Percentiles rank a stretch among this genome's conserved stretches.
Evolutionary conservation across 2,888 invertebrate genomes (phyloP).

Genomic region (Leptarthrus brevirostris): DNA sequence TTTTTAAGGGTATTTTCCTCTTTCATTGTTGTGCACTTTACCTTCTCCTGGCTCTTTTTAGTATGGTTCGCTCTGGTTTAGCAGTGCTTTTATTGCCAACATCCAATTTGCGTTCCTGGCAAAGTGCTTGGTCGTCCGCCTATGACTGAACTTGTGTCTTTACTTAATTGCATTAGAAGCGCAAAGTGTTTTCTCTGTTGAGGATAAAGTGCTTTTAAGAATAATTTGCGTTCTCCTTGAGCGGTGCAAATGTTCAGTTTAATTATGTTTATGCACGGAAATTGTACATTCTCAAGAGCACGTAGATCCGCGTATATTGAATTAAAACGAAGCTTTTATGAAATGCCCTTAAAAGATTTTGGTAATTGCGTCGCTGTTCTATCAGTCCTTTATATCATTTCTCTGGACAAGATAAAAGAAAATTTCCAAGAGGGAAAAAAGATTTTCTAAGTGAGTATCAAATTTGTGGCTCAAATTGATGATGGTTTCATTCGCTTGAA

Average conservation of each 20-base stretch:
- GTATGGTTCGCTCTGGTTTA: constrained; percentile 34
- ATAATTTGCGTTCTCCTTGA: constrained; percentile 44
- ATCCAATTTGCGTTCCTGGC: constrained; percentile 24
- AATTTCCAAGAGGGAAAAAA: no score
- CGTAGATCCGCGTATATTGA: constrained; percentile 32
- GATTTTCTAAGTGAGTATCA: no score
- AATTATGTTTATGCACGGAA: constrained; percentile 42
- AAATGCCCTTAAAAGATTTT: not conserved
- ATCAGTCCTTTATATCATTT: not conserved
- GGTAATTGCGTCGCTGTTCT: not conserved
- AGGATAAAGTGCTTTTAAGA: constrained; percentile 48
- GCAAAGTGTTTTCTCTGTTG: constrained; percentile 44
- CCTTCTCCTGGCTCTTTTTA: constrained; percentile 34
- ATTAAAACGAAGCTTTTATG: constrained; percentile 29
- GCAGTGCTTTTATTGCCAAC: constrained; percentile 44
- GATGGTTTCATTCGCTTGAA: no score
- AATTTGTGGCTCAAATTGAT: no score
- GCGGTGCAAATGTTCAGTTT: constrained; percentile 29
- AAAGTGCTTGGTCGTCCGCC: constrained; percentile 36
- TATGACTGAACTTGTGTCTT: constrained; percentile 45
- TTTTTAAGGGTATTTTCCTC: constrained; percentile 43
- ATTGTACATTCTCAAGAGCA: constrained; percentile 27
- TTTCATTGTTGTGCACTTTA: constrained; percentile 45
- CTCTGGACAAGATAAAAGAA: no score
- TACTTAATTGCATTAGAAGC: constrained; percentile 49